Evolutionary conservation across 2,888 invertebrate species (phyloP).

Genomic region (Aphidius colemani): DNA sequence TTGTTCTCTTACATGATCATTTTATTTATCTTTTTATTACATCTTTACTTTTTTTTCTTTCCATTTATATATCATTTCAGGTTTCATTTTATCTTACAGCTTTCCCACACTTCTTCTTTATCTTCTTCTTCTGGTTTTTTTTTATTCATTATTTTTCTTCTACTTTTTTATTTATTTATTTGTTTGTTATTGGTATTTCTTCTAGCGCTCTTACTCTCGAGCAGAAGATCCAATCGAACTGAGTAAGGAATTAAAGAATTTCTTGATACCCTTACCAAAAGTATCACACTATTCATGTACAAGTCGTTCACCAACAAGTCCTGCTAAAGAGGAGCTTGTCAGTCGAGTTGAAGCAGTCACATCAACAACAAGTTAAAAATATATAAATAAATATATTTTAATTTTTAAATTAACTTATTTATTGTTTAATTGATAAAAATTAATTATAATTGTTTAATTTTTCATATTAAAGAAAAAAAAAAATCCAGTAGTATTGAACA

Average conservation of each 20-base stretch:
- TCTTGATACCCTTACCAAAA: conserved; percentile 8
- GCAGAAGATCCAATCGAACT: not conserved
- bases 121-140: conserved; percentile 10
- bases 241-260: conserved; percentile 7
- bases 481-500: too few species aligned
- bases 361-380: too few species aligned
- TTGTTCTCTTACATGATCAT: conserved; percentile 14
- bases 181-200: not conserved
- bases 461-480: too few species aligned
- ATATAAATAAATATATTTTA: too few species aligned
- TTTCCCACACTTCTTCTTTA: not conserved
- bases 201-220: conserved; percentile 12
- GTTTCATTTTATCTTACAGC: not conserved
- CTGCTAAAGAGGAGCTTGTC: conserved; percentile 1
- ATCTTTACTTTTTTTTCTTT: not conserved
- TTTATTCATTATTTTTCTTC: conserved; percentile 5
- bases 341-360: conserved; percentile 12
- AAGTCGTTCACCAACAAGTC: conserved; percentile 6
- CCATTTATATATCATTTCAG: not conserved
- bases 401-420: too few species aligned
- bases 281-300: not conserved
- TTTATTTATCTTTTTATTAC: not conserved
- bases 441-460: too few species aligned
- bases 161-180: not conserved
- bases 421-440: too few species aligned